Evolutionary conservation across 2,797 vertebrate genomes (phyloP), one percentile per base, ranked within the genome.

Genomic region (Tokudaia tokunoshimensis): DNA sequence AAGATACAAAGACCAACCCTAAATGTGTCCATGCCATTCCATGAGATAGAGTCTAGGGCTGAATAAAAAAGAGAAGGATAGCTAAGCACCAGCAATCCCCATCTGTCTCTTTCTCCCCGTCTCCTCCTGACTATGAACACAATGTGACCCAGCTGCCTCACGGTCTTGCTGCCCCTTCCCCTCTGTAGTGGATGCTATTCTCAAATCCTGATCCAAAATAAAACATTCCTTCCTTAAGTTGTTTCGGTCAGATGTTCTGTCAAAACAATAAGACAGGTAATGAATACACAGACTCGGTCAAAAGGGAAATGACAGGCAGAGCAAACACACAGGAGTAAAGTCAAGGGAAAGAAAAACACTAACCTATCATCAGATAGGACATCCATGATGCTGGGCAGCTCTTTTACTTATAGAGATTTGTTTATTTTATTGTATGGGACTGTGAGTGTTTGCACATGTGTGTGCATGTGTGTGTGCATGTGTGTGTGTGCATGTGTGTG

Each of bases 301-400:
- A 11, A 87, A 92, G 79, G n/a, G 22, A 78, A 91, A 59, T 47
- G 4, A 61, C 70, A 83, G 47, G 19, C 83, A 57, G 19, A 86
- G 31, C n/a, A 72, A 52, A 83, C 9, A 72, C 22, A 65, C 5
- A 47, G 24, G 44, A 75, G 44, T 2, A 9, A 63, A 70, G 78
- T 12, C 76, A 13, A 59, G 14, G 3, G 0, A 92, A 94, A 82
- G 20, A 7, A 89, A 22, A 3, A 19, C 37, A n/a, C 10, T 70
- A 63, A 41, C 82, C 15, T 41, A 41, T 74, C 37, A 80, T 97
- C 82, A 97, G 97, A 96, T 98, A 98, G 97, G 97, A 97, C 88
- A 97, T 97, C 79, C 84, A 94, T 96, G 97, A 97, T 94, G 96
- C 90, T 97, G 96, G 97, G 97, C 97, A n/a, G 22, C 34, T 76